Percentiles rank a stretch among this genome's conserved stretches.
phyloP scores from a whole-genome alignment of 1,140 invertebrate genomes.

The Zaprionus capensis region DNA sequence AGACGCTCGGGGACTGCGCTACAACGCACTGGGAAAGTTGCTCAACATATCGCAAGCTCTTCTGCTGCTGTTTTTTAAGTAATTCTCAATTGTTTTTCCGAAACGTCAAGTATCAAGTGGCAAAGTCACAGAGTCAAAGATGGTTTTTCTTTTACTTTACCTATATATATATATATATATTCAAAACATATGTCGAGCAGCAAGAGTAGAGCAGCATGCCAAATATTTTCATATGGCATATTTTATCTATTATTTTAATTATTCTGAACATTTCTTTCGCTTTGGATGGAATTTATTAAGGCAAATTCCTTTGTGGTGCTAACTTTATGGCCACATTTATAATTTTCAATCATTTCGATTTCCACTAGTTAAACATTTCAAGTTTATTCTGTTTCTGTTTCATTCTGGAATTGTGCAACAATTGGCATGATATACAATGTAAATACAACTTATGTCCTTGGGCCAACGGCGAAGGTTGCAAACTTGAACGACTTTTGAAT shows the following conservation, averaged over 20 bases:
- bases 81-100: slow-evolving; percentile 34
- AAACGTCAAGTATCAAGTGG: slow-evolving; percentile 33
- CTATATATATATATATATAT: slow-evolving; percentile 2
- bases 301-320: slow-evolving; percentile 46
- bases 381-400: slow-evolving; percentile 44
- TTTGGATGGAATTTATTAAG: slow-evolving; percentile 43
- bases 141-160: background rate
- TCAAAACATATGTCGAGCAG: slow-evolving; percentile 47
- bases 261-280: slow-evolving; percentile 25
- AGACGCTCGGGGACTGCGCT: slow-evolving; percentile 2
- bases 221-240: slow-evolving; percentile 61
- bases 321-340: slow-evolving; percentile 67
- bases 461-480: slow-evolving; percentile 65
- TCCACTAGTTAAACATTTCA: slow-evolving; percentile 41
- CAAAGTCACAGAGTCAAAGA: slow-evolving; percentile 12
- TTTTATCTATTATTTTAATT: slow-evolving; percentile 40
- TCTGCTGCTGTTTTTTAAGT: background rate
- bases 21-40: slow-evolving; percentile 25
- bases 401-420: slow-evolving; percentile 65
- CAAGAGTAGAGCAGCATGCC: slow-evolving; percentile 46
- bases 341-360: slow-evolving; percentile 22
- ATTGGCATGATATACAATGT: slow-evolving; percentile 64
- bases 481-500: slow-evolving; percentile 70
- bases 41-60: slow-evolving; percentile 10
- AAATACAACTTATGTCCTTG: slow-evolving; percentile 39